Conservation (phyloP, 2,797 vertebrate species). For the Bradypus variegatus region DNA sequence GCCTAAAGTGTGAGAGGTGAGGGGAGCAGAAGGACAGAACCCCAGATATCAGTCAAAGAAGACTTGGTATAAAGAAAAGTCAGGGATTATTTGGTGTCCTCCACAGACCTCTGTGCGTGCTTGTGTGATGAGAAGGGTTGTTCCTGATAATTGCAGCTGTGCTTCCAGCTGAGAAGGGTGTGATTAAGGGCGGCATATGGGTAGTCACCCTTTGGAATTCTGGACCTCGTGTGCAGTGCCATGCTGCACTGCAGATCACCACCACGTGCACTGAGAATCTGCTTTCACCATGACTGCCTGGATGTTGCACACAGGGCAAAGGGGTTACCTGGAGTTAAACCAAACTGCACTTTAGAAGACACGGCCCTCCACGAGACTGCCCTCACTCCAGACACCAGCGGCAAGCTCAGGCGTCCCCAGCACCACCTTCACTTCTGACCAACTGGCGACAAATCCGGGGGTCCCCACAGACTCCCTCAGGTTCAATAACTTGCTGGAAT, state of each 20-base stretch:
- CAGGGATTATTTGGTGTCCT: neutral
- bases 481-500: no score
- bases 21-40: neutral
- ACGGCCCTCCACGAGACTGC: no score
- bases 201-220: neutral
- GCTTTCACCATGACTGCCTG: neutral
- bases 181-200: neutral
- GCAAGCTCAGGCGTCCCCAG: no score
- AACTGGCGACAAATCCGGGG: no score
- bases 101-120: neutral
- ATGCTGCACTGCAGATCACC: neutral
- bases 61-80: neutral
- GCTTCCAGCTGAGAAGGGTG: neutral
- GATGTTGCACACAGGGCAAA: neutral
- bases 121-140: neutral
- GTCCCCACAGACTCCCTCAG: no score
- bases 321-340: no score
- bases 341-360: no score
- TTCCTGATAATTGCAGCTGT: neutral
- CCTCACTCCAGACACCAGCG: no score
- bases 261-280: neutral
- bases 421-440: no score
- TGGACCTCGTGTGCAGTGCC: neutral
- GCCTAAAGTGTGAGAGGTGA: neutral
- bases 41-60: neutral